These are phyloP conservation scores for Aelia acuminata DNA, from an alignment of 2,888 invertebrate species.

Conservation along the genomic window DNA sequence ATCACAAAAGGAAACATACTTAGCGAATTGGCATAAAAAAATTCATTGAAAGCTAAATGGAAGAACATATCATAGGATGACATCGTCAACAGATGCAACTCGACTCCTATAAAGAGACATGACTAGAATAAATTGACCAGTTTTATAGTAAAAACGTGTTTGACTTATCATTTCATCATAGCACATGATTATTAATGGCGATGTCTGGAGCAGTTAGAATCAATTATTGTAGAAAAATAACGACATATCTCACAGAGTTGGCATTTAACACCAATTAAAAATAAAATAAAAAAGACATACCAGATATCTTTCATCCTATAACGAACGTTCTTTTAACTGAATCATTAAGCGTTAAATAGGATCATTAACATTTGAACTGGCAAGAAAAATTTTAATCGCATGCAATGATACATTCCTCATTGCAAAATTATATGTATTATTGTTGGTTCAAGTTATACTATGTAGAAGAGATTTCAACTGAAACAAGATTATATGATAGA, in stretches of 20 bases:
- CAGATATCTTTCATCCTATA: not conserved
- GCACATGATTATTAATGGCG: not conserved
- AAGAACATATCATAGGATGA: not conserved
- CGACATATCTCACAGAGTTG: not conserved
- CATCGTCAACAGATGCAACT: not conserved
- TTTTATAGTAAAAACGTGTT: not conserved
- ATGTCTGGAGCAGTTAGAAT: not conserved
- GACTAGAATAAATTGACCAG: not conserved
- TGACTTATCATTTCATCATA: not conserved
- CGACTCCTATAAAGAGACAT: not conserved
- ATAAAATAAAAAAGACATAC: not conserved
- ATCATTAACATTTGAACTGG: too few species aligned
- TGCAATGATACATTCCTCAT: too few species aligned
- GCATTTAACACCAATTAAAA: not conserved
- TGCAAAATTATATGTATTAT: too few species aligned
- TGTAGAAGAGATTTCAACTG: too few species aligned
- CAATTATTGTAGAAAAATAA: not conserved
- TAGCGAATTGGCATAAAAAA: not conserved
- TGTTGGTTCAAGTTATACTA: too few species aligned
- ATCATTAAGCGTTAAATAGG: too few species aligned
- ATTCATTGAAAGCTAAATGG: not conserved
- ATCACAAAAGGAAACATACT: not conserved
- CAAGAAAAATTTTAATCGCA: too few species aligned
- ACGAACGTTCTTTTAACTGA: not conserved
- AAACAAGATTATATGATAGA: too few species aligned